Percentiles rank a stretch among this genome's conserved stretches.
Evolutionary conservation across 2,888 invertebrate species (phyloP).

Genomic region (Capitulum mitella): DNA sequence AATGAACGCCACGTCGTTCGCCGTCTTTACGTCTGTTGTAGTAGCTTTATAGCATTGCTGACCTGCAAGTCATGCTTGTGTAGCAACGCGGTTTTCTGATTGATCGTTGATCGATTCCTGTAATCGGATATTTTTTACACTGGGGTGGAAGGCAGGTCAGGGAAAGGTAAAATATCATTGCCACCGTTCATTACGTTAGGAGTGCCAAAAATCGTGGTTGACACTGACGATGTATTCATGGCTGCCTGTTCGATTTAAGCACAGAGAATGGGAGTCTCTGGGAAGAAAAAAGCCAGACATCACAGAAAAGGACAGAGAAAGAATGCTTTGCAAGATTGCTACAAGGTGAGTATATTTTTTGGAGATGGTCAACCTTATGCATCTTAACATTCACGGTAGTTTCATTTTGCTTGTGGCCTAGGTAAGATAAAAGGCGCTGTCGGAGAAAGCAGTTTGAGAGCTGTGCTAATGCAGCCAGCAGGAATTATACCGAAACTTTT

Average conservation of each 20-base stretch:
- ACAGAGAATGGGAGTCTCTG: background rate
- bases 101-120: too few species aligned
- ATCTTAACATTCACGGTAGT: background rate
- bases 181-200: background rate
- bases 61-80: too few species aligned
- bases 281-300: background rate
- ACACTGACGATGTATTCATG: background rate
- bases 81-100: background rate
- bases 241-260: background rate
- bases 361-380: background rate
- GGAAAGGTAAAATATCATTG: background rate
- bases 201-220: background rate
- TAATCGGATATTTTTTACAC: too few species aligned
- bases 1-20: too few species aligned
- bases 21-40: too few species aligned
- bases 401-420: too few species aligned
- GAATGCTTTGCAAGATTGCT: slow-evolving; percentile 52
- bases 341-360: slow-evolving; percentile 51
- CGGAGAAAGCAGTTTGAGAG: too few species aligned
- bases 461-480: too few species aligned
- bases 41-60: too few species aligned
- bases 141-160: background rate
- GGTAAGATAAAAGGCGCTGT: too few species aligned
- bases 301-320: background rate
- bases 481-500: too few species aligned